Evolutionary conservation across 2,888 invertebrate genomes (phyloP), one percentile per base, ranked within the genome.

Genomic region (Digitonthophagus gazella): DNA sequence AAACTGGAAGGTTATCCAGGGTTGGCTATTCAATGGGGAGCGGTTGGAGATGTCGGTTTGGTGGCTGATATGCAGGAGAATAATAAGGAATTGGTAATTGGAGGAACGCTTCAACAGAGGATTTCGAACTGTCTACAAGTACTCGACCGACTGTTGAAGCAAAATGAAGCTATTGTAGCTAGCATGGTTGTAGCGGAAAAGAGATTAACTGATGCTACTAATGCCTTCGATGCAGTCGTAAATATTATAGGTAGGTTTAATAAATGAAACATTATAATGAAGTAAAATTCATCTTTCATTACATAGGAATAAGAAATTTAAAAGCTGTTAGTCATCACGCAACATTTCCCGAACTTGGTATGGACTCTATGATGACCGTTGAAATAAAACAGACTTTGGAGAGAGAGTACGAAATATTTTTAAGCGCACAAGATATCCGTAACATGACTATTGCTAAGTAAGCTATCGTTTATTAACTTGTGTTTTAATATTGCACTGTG

Each of bases 331-430:
- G 91, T 58, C 86, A 88, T 71, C 89, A 90, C 77, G 87, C 90
- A 0, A 89, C 91, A 0, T 84, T 98, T 1, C 93, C 95, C 1
- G 97, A 98, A 80, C 85, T 98, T 72, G 98, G 98, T 44, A 93
- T 98, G 90, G 97, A 98, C 84, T 97, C 97, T 1, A 90, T 98
- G 86, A 97, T 97, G 95, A 95, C 95, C 0, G 95, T 97, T 0
- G 97, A 98, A 83, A 95, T 98, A 74, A 97, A 97, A 76, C 96
- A 97, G 83, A 92, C 92, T 0, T 82, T 97, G 1, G 96, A 97
- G 80, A 86, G 95, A 75, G 94, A 96, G 80, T 96, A 92, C 79
- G 96, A 97, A 78, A 84, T 97, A 67, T 90, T 91, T 79, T 84
- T 98, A 2, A 90, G 94, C 0, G 91, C 95, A 3, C 93, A 94